Conservation (phyloP, 2,113 vertebrate genomes). For the Opisthocomus hoazin region DNA sequence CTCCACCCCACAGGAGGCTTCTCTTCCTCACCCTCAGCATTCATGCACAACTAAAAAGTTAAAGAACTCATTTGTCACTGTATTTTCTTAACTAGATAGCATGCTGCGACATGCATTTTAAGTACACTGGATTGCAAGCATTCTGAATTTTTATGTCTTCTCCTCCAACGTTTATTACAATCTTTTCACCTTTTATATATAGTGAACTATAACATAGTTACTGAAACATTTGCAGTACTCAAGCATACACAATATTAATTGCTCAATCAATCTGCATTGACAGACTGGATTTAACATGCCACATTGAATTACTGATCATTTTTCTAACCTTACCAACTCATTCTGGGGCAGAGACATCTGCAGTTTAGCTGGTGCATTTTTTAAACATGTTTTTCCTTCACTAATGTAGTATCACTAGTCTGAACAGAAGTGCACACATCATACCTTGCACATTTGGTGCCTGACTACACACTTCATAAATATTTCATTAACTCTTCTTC, state of each 20-base stretch:
- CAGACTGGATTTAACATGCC: conserved; percentile 23
- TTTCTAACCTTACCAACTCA: not conserved
- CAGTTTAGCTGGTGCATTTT: not conserved
- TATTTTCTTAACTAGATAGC: not conserved
- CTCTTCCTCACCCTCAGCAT: not conserved
- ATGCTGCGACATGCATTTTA: not conserved
- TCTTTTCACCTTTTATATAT: not conserved
- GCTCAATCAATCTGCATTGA: not conserved
- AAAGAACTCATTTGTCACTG: not conserved
- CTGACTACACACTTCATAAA: not conserved
- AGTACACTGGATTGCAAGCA: not conserved
- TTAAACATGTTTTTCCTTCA: not conserved
- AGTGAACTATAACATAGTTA: not conserved
- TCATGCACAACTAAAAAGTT: not conserved
- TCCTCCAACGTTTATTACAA: not conserved
- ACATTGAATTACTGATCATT: not conserved
- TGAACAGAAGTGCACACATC: not conserved
- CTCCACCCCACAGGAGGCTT: not conserved
- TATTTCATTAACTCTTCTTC: not conserved
- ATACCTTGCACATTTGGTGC: not conserved
- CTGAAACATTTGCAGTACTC: not conserved
- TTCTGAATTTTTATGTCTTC: not conserved
- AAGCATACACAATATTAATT: not conserved
- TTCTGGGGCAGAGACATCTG: not conserved
- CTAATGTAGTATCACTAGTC: not conserved